Conservation (phyloP, 1,140 invertebrate species). For the Trinorchestia longiramus region DNA sequence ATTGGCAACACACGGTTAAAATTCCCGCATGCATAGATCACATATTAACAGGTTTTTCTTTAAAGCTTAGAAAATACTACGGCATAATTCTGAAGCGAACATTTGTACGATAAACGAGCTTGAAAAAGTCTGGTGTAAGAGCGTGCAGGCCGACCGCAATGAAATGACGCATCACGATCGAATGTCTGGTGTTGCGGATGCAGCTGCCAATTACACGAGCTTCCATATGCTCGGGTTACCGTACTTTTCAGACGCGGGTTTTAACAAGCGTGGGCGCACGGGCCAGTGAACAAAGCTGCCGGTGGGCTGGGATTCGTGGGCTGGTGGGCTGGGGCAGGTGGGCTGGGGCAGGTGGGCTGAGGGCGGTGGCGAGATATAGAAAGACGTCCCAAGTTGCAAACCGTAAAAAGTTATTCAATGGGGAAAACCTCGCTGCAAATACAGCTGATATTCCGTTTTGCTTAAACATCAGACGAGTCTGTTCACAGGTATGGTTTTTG, state of each 20-base stretch:
- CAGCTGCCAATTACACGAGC: background rate
- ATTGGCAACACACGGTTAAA: too few relatives aligned
- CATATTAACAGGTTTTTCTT: too few relatives aligned
- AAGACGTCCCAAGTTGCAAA: background rate
- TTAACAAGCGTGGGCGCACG: slow-evolving; percentile 2
- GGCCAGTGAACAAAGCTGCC: slow-evolving; percentile 19
- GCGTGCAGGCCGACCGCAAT: background rate
- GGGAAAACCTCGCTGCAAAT: background rate
- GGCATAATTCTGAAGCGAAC: background rate
- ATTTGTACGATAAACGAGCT: background rate
- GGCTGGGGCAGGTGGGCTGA: background rate
- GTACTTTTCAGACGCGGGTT: slow-evolving; percentile 24
- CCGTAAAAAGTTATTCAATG: background rate
- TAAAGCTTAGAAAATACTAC: too few relatives aligned
- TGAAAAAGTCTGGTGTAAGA: background rate
- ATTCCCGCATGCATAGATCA: too few relatives aligned
- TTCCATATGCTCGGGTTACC: slow-evolving; percentile 10
- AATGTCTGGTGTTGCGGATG: background rate
- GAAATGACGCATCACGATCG: background rate
- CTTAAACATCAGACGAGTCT: background rate
- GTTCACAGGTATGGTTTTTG: background rate
- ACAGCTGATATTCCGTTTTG: background rate
- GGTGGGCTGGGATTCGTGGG: background rate
- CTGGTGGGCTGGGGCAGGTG: background rate
- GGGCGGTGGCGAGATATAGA: background rate